phyloP scores from a whole-genome alignment of 2,113 vertebrate species.

The Alces alces region DNA sequence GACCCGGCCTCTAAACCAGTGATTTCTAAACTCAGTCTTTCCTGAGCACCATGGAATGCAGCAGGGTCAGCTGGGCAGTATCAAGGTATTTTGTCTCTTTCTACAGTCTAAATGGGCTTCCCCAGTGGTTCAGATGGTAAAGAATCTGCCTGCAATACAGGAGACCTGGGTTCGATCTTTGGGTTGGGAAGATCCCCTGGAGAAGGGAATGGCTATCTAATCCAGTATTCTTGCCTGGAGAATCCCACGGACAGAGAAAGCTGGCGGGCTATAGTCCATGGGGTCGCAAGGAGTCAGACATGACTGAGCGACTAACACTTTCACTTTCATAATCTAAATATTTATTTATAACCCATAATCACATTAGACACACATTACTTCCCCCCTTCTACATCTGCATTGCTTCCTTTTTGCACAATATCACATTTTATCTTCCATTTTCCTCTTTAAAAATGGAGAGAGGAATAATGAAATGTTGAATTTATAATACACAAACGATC shows the following conservation, averaged over 20 bases:
- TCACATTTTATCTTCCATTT: neutral
- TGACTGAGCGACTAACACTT: neutral
- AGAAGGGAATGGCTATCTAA: neutral
- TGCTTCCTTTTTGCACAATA: neutral
- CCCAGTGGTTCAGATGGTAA: neutral
- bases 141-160: neutral
- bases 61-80: neutral
- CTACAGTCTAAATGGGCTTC: neutral
- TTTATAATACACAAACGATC: neutral
- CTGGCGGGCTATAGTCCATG: neutral
- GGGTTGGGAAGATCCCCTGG: neutral
- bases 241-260: neutral
- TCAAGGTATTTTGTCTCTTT: neutral
- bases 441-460: neutral
- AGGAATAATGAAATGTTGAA: neutral
- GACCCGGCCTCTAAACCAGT: neutral
- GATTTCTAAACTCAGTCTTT: neutral
- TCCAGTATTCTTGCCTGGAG: neutral
- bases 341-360: neutral
- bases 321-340: neutral
- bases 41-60: neutral
- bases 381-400: neutral
- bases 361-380: neutral
- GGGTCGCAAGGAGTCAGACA: neutral
- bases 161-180: neutral